Evolutionary conservation across 2,113 vertebrate species (phyloP).

Genomic region (Thalassarche chlororhynchos): DNA sequence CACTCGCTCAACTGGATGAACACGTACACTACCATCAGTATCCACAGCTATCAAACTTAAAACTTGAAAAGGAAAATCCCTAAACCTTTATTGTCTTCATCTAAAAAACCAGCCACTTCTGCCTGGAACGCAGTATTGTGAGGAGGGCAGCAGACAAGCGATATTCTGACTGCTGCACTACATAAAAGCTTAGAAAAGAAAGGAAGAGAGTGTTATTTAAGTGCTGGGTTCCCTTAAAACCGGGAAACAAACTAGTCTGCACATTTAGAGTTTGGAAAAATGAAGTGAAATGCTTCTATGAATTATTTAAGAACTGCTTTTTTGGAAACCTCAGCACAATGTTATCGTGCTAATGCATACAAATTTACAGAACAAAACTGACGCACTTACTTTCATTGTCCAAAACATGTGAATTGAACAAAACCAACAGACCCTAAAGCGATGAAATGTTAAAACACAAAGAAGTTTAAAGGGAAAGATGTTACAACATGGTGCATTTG

Average conservation of each 20-base stretch:
- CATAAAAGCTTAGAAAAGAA: background rate
- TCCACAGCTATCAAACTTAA: background rate
- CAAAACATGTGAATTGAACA: background rate
- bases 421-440: background rate
- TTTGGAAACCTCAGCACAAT: background rate
- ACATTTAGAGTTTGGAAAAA: background rate
- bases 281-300: background rate
- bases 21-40: fast-evolving
- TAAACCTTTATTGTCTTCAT: background rate
- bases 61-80: background rate
- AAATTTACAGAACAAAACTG: background rate
- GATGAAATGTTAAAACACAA: background rate
- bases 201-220: background rate
- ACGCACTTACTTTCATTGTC: background rate
- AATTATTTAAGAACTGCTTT: constrained; percentile 15
- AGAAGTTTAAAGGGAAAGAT: background rate
- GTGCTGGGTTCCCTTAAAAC: background rate
- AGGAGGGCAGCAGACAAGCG: background rate
- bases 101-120: background rate
- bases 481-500: background rate
- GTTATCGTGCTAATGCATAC: background rate
- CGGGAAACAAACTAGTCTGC: background rate
- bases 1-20: background rate
- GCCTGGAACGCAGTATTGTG: background rate
- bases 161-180: background rate